These are phyloP conservation scores for Porites evermanni DNA, from an alignment of 92 coral and sea anemone genomes.

Conservation along the genomic window DNA sequence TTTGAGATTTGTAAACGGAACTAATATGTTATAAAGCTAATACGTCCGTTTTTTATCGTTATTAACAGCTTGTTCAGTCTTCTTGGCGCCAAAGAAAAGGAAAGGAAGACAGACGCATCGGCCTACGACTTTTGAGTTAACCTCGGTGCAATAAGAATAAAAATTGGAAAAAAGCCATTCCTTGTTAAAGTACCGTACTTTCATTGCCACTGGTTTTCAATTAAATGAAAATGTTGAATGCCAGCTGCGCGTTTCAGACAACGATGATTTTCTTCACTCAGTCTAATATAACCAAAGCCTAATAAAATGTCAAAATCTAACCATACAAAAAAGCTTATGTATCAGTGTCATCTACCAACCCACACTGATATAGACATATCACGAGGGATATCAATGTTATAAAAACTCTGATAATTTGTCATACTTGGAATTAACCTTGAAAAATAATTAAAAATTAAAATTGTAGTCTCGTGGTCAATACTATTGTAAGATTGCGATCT, in stretches of 20 bases:
- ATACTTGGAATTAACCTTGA: neutral
- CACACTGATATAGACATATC: neutral
- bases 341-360: neutral
- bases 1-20: neutral
- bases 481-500: constrained; percentile 7
- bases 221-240: no score
- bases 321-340: no score
- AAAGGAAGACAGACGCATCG: no score
- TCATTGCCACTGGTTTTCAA: no score
- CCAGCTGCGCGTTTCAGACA: no score
- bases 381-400: neutral
- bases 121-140: no score
- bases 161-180: neutral
- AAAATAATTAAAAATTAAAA: neutral
- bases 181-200: neutral
- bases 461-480: constrained; percentile 1
- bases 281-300: neutral
- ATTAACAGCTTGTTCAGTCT: neutral
- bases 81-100: neutral
- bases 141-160: no score
- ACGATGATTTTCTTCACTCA: neutral
- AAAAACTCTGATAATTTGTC: neutral
- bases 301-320: neutral
- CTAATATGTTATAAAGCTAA: neutral
- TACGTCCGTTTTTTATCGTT: neutral